Percentiles rank a stretch among this genome's conserved stretches.
phyloP scores from a whole-genome alignment of 2,797 vertebrate genomes.

The Neosalanx taihuensis region DNA sequence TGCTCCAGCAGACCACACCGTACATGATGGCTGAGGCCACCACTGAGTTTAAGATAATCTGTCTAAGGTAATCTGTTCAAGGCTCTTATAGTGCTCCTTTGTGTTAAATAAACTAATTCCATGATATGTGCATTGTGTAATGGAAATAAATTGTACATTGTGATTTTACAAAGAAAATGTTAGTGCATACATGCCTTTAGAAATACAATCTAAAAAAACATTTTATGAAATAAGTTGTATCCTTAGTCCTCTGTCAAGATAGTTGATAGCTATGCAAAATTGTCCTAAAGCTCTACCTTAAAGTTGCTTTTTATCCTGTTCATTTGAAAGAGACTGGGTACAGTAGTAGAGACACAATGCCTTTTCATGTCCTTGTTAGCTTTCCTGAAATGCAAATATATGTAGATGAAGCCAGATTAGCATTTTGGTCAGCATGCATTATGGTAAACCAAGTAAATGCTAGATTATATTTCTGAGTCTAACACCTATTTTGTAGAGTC shows the following conservation, averaged over 20 bases:
- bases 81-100: conserved; percentile 52
- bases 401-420: conserved; percentile 62
- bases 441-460: conserved; percentile 42
- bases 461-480: conserved; percentile 56
- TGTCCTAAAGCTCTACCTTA: conserved; percentile 23
- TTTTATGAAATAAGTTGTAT: neutral
- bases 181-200: conserved; percentile 40
- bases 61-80: conserved; percentile 47
- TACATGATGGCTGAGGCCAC: too few species aligned
- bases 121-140: neutral
- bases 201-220: neutral
- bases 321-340: conserved; percentile 21
- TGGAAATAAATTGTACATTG: conserved; percentile 42
- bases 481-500: conserved; percentile 37
- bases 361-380: conserved; percentile 61
- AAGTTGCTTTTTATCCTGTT: conserved; percentile 12
- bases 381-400: conserved; percentile 67
- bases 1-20: too few species aligned
- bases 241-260: neutral
- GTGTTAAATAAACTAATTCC: neutral
- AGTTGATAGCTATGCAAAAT: neutral
- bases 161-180: conserved; percentile 31
- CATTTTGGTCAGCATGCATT: conserved; percentile 55
- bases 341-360: conserved; percentile 42
- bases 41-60: too few species aligned